Conservation (phyloP, 1,140 invertebrate genomes). For the Eufriesea mexicana region DNA sequence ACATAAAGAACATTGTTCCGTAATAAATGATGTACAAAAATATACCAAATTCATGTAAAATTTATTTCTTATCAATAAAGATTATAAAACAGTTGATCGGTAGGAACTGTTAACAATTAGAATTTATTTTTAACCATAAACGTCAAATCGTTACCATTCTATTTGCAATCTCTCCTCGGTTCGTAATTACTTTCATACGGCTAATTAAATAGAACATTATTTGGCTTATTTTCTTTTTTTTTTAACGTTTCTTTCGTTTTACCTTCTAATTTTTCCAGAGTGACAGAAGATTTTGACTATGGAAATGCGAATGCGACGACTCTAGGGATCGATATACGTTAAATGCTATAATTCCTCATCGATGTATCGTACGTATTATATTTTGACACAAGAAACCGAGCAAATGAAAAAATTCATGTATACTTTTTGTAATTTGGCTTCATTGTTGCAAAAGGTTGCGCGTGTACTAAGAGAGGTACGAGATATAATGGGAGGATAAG, state of each 20-base stretch:
- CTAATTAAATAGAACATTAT: not conserved
- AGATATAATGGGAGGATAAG: constrained; percentile 11
- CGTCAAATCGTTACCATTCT: not conserved
- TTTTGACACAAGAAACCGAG: not conserved
- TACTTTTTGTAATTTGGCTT: not conserved
- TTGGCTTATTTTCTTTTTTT: not conserved
- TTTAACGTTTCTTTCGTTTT: constrained; percentile 19
- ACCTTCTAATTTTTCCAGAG: constrained; percentile 63
- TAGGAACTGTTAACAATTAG: constrained; percentile 34
- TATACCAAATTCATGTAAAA: constrained; percentile 44
- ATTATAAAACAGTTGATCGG: constrained; percentile 41
- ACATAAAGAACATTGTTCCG: constrained; percentile 19
- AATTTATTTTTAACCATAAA: constrained; percentile 9
- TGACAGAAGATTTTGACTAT: constrained; percentile 7
- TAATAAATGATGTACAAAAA: constrained; percentile 50
- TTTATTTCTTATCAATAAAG: constrained; percentile 45
- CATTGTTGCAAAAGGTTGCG: not conserved
- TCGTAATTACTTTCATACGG: not conserved
- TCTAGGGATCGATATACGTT: constrained; percentile 1
- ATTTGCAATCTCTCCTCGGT: constrained; percentile 1
- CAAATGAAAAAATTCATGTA: not conserved
- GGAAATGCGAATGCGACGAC: constrained; percentile 4
- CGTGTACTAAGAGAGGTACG: not conserved
- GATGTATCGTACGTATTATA: constrained; percentile 18
- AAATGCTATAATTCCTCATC: not conserved